Base-by-base conservation (phyloP, 2,113 vertebrate species). In the Proterorhinus semilunaris region DNA sequence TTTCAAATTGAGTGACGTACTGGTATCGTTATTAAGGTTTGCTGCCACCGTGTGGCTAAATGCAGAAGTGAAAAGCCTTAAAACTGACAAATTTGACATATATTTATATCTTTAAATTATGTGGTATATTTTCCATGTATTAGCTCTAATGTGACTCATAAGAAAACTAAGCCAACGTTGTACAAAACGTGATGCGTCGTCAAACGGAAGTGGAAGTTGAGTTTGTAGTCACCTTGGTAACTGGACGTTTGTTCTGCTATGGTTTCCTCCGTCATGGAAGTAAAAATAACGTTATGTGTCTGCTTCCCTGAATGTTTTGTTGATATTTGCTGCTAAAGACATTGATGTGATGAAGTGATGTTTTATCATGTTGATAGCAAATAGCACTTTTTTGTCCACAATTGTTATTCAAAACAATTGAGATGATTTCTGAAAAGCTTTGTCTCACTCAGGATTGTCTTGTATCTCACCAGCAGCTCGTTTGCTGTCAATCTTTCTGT, bases 391-490 rank as follows among this genome's bases (percentile, higher is more conserved):
- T 36, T 3, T 36, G 27, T 36, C 27, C 27, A 36, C 27, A 36
- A 36, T 36, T 36, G 27, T 36, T 36, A 9, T 36, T 8, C 42
- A 67, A 67, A 9, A 3, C 10, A 36, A 36, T 42, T 7, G 21
- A 58, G 44, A 78, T 78, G 81, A 61, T 90, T 6, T 50, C 11
- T 10, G 91, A 96, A 53, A 93, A 79, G 7, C 79, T 74, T 46
- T 59, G 78, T 74, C 65, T 93, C 4, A 74, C 57, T n/a, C 90
- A 87, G 62, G 62, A 65, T 1, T 51, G 72, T 54, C 52, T 87
- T 0, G 78, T 85, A 1, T 87, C 90, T 0, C 92, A 94, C 0
- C 80, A 87, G 11, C 95, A 95, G 82, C 87, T 95, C 1, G 92
- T 93, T 0, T 96, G 94, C 54, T 78, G 88, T 12, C 43, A 27